Conservation (phyloP, 1,140 invertebrate genomes). For the Sminthurides bifidus region DNA sequence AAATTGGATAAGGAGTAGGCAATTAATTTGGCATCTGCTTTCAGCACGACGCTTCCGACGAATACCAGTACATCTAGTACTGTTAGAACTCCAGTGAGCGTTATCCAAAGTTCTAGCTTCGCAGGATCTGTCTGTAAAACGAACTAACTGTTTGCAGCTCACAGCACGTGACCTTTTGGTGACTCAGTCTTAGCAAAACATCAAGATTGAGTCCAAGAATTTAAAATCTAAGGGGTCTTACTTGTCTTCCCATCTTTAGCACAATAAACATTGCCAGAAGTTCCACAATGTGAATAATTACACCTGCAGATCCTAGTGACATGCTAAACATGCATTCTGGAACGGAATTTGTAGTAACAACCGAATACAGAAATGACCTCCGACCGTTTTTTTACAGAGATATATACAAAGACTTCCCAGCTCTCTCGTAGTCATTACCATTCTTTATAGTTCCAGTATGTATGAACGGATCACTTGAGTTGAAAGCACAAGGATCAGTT, state of each 20-base stretch:
- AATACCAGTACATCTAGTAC: background rate
- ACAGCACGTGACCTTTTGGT: too few relatives aligned
- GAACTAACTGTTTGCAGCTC: background rate
- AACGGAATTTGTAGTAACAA: background rate
- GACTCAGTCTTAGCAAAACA: background rate
- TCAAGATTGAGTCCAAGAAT: background rate
- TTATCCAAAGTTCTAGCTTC: background rate
- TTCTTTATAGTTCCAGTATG: background rate
- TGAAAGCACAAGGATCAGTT: background rate
- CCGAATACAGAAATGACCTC: background rate
- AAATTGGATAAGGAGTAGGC: background rate
- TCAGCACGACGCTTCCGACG: background rate
- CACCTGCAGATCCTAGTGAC: background rate
- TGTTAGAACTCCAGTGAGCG: background rate
- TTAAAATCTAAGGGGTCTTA: background rate
- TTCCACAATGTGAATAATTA: background rate
- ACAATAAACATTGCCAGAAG: background rate
- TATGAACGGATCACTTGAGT: background rate
- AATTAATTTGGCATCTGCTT: background rate
- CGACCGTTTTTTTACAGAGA: background rate
- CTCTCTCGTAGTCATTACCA: background rate
- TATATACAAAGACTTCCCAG: background rate
- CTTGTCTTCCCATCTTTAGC: background rate
- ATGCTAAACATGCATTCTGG: background rate
- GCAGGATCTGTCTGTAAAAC: background rate